Evolutionary conservation across 2,797 vertebrate species (phyloP), one percentile per base, ranked within the genome.

Genomic region (Pangasius mekongensis): DNA sequence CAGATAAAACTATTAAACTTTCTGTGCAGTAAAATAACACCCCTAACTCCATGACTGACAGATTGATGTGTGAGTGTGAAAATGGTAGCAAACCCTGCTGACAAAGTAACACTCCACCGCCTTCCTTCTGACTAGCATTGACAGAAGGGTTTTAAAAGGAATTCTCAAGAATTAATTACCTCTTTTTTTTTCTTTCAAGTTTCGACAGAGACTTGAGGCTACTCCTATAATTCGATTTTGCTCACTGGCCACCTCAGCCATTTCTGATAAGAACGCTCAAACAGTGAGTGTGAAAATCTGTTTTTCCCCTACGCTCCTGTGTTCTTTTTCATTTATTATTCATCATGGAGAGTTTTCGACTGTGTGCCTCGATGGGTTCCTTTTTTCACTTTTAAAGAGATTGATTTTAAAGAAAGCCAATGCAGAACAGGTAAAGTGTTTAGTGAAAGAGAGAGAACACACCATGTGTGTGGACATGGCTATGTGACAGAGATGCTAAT

Each of bases 311-410:
- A 39, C 39, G 9, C n/a, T 69, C 39, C 7, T 14, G 47, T 49
- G 73, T 49, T 87, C 39, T 58, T 82, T 80, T 77, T 22, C 67
- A 93, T 94, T 92, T 91, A 93, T 94, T 93, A 93, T 93, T 92
- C 91, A 94, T 94, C 93, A 94, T 91, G 93, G 92, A 78, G 76
- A n/a, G 16, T 93, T 94, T 95, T 94, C 89, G 90, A 93, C 91
- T 92, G 62, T 77, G 89, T 90, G 89, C 88, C 92, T 86, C 92
- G 90, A 93, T 90, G 93, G 89, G 90, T 33, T 78, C 90, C 80
- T 30, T 47, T 89, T 87, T 92, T 94, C 86, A 85, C 91, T 93
- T 93, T 93, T 91, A 94, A 93, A 77, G 92, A 91, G 83, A 91
- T 89, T 43, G 43, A 43, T 43, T 43, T 43, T 43, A 43, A 43